Percentiles rank a stretch among this genome's conserved stretches.
phyloP scores from a whole-genome alignment of 2,888 invertebrate genomes.

The Amphipoea oculea region DNA sequence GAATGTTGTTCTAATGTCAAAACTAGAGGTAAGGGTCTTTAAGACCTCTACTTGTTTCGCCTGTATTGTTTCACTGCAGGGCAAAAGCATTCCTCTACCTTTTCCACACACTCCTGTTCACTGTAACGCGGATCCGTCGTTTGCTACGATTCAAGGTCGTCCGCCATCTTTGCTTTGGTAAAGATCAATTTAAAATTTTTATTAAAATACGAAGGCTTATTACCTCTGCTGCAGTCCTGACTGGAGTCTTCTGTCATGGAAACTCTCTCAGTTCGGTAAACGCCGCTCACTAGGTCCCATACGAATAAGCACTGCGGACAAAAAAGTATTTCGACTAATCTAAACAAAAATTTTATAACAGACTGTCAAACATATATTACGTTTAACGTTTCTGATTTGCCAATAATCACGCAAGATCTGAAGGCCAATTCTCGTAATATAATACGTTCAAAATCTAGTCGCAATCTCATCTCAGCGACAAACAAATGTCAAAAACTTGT shows the following conservation, averaged over 20 bases:
- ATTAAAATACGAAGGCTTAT: not conserved
- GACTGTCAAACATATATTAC: not conserved
- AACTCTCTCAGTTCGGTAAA: slow-evolving; percentile 86
- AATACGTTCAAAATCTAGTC: too few species aligned
- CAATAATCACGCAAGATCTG: not conserved
- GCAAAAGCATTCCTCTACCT: not conserved
- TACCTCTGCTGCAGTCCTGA: slow-evolving; percentile 86
- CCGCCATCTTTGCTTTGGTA: not conserved
- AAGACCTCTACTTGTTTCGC: not conserved
- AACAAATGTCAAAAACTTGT: too few species aligned
- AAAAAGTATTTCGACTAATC: not conserved
- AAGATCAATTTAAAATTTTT: not conserved
- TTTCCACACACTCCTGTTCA: not conserved
- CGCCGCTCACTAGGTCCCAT: slow-evolving; percentile 88
- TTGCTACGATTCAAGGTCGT: not conserved
- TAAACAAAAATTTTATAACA: not conserved
- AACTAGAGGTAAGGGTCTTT: not conserved
- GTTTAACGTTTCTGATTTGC: not conserved
- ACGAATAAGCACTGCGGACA: slow-evolving; percentile 84
- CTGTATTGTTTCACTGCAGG: not conserved
- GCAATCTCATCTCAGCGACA: too few species aligned
- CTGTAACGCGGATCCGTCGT: not conserved
- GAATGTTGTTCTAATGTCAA: not conserved
- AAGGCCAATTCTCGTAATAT: too few species aligned
- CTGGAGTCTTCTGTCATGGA: slow-evolving; percentile 88